phyloP scores from a whole-genome alignment of 1,140 invertebrate species.

The Anastatus disparis region DNA sequence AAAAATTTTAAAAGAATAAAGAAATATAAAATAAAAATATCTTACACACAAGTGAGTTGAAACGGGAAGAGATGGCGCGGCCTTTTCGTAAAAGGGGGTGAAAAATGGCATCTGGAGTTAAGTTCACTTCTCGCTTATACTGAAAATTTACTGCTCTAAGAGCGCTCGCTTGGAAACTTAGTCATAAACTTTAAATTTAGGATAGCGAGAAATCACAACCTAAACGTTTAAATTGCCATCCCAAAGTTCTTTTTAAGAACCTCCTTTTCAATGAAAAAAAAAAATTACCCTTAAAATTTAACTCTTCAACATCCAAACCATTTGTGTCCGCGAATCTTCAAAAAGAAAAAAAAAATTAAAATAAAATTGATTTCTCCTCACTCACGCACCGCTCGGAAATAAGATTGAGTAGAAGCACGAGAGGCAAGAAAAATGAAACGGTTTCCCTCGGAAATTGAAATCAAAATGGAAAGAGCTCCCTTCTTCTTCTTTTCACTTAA shows the following conservation, averaged over 20 bases:
- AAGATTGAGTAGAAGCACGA: no score
- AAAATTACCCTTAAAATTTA: no score
- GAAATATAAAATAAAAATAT: no score
- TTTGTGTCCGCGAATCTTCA: background rate
- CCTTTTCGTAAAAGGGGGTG: background rate
- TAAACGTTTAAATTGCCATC: background rate
- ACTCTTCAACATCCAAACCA: background rate
- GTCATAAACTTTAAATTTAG: slow-evolving; percentile 29
- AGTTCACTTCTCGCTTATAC: background rate
- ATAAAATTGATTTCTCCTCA: background rate
- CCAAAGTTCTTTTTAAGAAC: background rate
- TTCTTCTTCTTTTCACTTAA: no score
- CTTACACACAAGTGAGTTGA: no score
- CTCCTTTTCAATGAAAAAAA: no score
- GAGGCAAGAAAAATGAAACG: background rate
- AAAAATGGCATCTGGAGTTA: slow-evolving; percentile 11
- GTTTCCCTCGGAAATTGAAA: slow-evolving; percentile 15
- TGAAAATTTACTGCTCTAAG: background rate
- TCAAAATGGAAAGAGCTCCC: background rate
- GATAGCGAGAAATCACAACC: slow-evolving; percentile 4
- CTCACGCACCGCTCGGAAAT: background rate
- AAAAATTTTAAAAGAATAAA: no score
- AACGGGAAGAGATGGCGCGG: no score
- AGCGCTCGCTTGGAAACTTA: background rate
- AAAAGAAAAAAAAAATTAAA: background rate